Evolutionary conservation across 2,888 invertebrate species (phyloP), one percentile per base, ranked within the genome.

Genomic region (Hartigia nigra): DNA sequence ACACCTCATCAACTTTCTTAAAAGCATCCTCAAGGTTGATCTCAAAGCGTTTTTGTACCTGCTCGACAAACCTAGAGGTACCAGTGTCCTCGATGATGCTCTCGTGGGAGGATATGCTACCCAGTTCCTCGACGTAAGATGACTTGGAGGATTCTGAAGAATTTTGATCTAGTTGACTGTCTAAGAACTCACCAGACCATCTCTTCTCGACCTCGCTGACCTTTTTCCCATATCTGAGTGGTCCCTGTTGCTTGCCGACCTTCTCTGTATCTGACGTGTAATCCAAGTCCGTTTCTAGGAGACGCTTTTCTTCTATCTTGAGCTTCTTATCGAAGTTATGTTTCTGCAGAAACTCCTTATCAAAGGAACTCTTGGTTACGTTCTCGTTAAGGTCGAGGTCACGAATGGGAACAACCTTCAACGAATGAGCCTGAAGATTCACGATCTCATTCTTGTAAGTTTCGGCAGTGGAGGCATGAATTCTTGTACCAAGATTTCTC

Each of bases 131-230:
- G n/a, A 90, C 81, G 82, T 90, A 90, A 3, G 88, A 89, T 9
- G 90, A 90, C 76, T 88, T 87, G 3, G 90, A 90, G 4, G 90
- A 90, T 55, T 85, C 90, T 12, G 90, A 90, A 9, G 90, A 91
- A 78, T 86, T 86, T 1, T 82, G 85, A 23, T 88, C 85, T 31
- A 86, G 72, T 31, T 85, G 84, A 77, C 80, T 81, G 31, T 87
- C 88, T 69, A 91, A 81, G 79, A 89, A 90, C 77, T 89, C 89
- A 3, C 89, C 90, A n/a, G 90, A 90, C 90, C 90, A 91, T 76
- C 90, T 80, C 72, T 88, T 90, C 82, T 90, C 90, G 12, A 91
- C 82, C 77, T 90, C 90, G 3, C 84, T 84, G 23, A 91, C 90
- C 74, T 88, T 88, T 78, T 85, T 85, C 74, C 89, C 86, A 81